A percentile compares a stretch with the other conserved stretches of the same genome.
phyloP scores from a whole-genome alignment of 2,888 invertebrate genomes.

The Heliconius erato region DNA sequence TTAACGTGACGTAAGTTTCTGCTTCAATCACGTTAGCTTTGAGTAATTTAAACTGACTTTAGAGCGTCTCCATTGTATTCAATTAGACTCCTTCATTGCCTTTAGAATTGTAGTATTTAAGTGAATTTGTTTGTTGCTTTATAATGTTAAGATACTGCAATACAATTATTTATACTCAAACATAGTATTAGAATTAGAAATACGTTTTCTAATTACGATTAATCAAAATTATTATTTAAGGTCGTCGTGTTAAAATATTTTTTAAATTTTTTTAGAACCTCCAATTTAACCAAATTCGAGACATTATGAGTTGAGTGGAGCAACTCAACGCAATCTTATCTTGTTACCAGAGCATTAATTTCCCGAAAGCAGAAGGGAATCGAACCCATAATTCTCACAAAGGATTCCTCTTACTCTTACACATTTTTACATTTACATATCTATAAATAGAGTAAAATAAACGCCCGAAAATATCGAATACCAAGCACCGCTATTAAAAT shows the following conservation, averaged over 20 bases:
- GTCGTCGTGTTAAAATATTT: not conserved
- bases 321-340: not conserved
- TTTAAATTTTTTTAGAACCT: too few species aligned
- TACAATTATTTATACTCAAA: not conserved
- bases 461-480: not conserved
- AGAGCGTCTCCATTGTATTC: conserved; percentile 19
- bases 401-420: not conserved
- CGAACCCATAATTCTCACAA: not conserved
- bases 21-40: conserved; percentile 38
- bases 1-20: not conserved
- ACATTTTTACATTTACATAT: not conserved
- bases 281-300: not conserved
- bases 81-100: conserved; percentile 20
- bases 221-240: too few species aligned
- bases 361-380: too few species aligned
- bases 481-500: not conserved
- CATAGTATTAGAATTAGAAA: not conserved
- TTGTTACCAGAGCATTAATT: not conserved
- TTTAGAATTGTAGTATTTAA: conserved; percentile 12
- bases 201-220: not conserved
- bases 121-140: not conserved
- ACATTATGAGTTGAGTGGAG: not conserved
- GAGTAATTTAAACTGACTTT: conserved; percentile 3
- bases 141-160: not conserved
- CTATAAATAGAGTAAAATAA: not conserved